Conservation (phyloP, 92 coral and sea anemone genomes). For the Virgularia gustaviana region DNA sequence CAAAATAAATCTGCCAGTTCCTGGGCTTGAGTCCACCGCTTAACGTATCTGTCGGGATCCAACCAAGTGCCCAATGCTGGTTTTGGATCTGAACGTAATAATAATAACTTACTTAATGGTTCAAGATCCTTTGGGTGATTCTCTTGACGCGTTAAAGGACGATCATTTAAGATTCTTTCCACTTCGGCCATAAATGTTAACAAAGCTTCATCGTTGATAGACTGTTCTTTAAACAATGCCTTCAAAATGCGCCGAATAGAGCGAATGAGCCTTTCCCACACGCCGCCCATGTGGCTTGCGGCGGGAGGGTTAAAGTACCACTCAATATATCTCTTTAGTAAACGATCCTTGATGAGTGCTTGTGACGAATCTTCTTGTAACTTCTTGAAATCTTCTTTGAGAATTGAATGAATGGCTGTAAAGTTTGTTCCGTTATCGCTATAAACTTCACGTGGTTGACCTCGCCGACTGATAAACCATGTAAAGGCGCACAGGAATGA, state of each 20-base stretch:
- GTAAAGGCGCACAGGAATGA: constrained; percentile 29
- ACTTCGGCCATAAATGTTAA: no score
- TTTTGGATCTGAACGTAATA: no score
- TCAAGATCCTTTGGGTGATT: no score
- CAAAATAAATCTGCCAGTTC: constrained; percentile 19
- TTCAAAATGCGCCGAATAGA: constrained; percentile 42
- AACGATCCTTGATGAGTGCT: not conserved
- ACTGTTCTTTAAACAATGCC: no score
- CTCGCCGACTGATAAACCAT: not conserved
- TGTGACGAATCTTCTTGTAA: not conserved
- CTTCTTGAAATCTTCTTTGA: constrained; percentile 17
- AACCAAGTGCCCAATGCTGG: no score
- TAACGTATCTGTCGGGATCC: constrained; percentile 1
- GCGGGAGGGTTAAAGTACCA: constrained; percentile 27
- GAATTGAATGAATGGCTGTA: not conserved
- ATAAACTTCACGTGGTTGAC: no score
- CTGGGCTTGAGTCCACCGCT: constrained; percentile 33
- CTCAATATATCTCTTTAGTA: not conserved
- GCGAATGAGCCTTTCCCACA: constrained; percentile 56
- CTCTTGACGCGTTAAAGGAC: no score
- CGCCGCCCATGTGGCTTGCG: constrained; percentile 55
- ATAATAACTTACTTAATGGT: no score
- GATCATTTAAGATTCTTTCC: no score
- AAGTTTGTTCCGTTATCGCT: constrained; percentile 20
- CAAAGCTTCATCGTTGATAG: no score